Evolutionary conservation across 2,888 invertebrate genomes (phyloP), one percentile per base, ranked within the genome.

Genomic region (Spialia ferax): DNA sequence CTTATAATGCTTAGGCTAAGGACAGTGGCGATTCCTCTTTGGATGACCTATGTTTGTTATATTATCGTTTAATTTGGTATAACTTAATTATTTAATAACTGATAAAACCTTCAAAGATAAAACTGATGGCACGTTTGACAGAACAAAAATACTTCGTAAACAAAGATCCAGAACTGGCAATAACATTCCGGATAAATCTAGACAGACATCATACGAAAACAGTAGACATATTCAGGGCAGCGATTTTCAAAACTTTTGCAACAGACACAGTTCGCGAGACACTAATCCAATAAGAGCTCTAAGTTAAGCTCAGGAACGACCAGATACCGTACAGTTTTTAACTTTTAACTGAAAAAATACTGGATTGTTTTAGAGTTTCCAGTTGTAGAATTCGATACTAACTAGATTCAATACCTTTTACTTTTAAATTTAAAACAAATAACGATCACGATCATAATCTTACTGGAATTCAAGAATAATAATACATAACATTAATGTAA

Each of bases 271-370:
- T 50, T 23, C 56, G 50, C 48, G 15, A 64, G 64, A 64, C 48
- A 55, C 32, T 64, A 64, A 64, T 64, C 64, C 57, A 57, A 57
- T 64, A 64, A 64, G 57, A 64, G 64, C 64, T 50, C 11, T 23
- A 29, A 48, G 57, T 62, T 57, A 48, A 48, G 63, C 55, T 63
- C 45, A 56, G 23, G 20, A 23, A 50, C 48, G 48, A 57, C n/a
- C 48, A 35, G 57, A 56, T 26, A 42, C 26, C 18, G 26, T 11
- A 23, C 56, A 7, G 42, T 63, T 48, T n/a, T n/a, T n/a, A n/a
- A n/a, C n/a, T n/a, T n/a, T 64, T 55, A 48, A 64, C 56, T 56
- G 32, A 64, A 64, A n/a, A 55, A 45, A 20, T 7, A 29, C 26
- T 55, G 54, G 11, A 63, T 22, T 26, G 38, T 63, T 45, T 45